A percentile compares a stretch with the other conserved stretches of the same genome.
These are phyloP conservation scores for Eremophila alpestris DNA, from an alignment of 2,797 vertebrate species.

Conservation along the genomic window DNA sequence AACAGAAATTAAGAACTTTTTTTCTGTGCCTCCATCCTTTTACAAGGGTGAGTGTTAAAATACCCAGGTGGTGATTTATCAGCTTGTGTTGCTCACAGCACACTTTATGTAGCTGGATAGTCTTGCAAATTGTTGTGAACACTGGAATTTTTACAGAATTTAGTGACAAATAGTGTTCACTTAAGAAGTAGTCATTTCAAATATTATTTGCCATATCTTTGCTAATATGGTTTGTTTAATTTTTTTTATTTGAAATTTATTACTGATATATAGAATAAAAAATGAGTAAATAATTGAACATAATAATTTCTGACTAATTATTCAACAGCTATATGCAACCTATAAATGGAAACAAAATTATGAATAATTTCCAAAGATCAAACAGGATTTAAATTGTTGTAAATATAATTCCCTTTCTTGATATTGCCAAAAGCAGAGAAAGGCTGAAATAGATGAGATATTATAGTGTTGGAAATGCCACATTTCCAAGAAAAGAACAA, in stretches of 20 bases:
- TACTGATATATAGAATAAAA: neutral
- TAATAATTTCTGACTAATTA: neutral
- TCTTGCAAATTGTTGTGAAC: neutral
- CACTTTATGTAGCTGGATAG: neutral
- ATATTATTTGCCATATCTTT: neutral
- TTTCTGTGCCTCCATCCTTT: rapidly evolving
- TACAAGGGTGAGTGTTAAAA: neutral
- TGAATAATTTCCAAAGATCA: neutral
- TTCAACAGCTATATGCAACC: neutral
- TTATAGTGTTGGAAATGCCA: neutral
- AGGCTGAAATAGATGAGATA: neutral
- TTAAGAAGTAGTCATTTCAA: neutral
- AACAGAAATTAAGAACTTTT: neutral
- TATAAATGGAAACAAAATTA: neutral
- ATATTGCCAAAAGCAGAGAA: neutral
- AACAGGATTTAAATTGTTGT: neutral
- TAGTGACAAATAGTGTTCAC: neutral
- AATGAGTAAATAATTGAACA: neutral
- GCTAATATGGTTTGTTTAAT: neutral
- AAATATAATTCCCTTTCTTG: neutral
- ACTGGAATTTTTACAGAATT: neutral
- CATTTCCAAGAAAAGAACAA: neutral
- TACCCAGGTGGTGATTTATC: rapidly evolving
- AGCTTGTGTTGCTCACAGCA: neutral
- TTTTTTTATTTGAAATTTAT: neutral